A percentile compares a stretch with the other conserved stretches of the same genome.
Evolutionary conservation across 2,113 vertebrate genomes (phyloP).

Genomic region (Leptodactylus fuscus): DNA sequence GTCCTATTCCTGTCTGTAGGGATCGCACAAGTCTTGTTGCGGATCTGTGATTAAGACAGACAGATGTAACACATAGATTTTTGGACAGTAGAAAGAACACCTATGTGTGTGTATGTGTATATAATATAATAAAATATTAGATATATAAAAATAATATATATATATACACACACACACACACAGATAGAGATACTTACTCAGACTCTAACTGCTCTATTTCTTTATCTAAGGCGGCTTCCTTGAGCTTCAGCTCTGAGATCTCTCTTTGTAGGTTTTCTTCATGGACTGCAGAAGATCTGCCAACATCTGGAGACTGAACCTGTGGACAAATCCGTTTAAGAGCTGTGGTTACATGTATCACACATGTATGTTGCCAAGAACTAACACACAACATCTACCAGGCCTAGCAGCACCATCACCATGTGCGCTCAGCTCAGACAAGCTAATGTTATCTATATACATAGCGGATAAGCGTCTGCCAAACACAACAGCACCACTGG

Average conservation of each 20-base stretch:
- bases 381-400: neutral
- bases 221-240: constrained; percentile 67
- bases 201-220: constrained; percentile 72
- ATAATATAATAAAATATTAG: too few species aligned
- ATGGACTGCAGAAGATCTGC: neutral
- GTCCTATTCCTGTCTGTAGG: too few species aligned
- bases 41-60: too few species aligned
- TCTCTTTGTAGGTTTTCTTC: constrained; percentile 63
- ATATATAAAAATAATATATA: too few species aligned
- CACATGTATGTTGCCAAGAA: neutral
- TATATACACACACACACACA: too few species aligned
- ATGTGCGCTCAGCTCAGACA: neutral
- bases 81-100: too few species aligned
- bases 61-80: too few species aligned
- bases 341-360: neutral
- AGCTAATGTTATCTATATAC: neutral
- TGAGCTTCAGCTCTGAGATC: constrained; percentile 70
- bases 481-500: neutral
- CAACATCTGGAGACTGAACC: constrained; percentile 62
- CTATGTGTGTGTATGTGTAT: too few species aligned
- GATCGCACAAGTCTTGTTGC: too few species aligned
- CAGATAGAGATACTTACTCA: constrained; percentile 73
- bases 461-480: too few species aligned
- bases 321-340: constrained; percentile 55
- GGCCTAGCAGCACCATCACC: neutral